Evolutionary conservation across 1,140 invertebrate species (phyloP), one percentile per base, ranked within the genome.

Genomic region (Physella acuta): DNA sequence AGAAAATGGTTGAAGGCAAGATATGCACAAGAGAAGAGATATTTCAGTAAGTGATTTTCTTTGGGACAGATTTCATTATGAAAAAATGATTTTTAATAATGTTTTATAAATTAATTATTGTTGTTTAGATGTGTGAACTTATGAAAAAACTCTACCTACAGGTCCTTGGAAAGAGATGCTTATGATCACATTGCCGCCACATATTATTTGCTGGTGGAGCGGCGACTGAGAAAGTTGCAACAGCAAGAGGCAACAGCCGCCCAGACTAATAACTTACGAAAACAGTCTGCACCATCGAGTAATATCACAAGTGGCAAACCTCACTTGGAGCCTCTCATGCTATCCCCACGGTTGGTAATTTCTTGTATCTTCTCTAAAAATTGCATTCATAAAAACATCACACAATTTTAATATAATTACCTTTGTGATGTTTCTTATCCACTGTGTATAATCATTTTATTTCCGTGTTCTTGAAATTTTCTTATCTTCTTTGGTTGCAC

Each of bases 181-280:
- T 99, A 99, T 86, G 97, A 97, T 86, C 94, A 99, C 85, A 93
- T 99, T 75, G 98, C 97, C 36, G 97, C 97, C 33, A 99, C 97
- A 34, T 99, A 99, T 87, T 99, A 95, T 87, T 87, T 99, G 75
- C 87, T 99, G 71, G 96, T 95, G 30, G 97, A 99, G 86, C 87
- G 95, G 70, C 94, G 95, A 83, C 86, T 97, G 30, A 76, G 88
- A 90, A 81, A 88, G 59, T 75, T 76, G 24, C 78, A 78, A 28
- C 70, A 71, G 39, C 71, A 70, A 51, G 75, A 72, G n/a, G 68
- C 56, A 33, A 37, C 37, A 33, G 56, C 24, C 26, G 39, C 34
- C 28, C 56, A 44, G 34, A 17, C 66, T 2, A 65, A 52, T n/a
- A 71, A 76, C 16, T 68, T 79, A n/a, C 73, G 79, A 5, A 82